phyloP scores from a whole-genome alignment of 2,797 vertebrate species.

The Phyllotis vaccarum region DNA sequence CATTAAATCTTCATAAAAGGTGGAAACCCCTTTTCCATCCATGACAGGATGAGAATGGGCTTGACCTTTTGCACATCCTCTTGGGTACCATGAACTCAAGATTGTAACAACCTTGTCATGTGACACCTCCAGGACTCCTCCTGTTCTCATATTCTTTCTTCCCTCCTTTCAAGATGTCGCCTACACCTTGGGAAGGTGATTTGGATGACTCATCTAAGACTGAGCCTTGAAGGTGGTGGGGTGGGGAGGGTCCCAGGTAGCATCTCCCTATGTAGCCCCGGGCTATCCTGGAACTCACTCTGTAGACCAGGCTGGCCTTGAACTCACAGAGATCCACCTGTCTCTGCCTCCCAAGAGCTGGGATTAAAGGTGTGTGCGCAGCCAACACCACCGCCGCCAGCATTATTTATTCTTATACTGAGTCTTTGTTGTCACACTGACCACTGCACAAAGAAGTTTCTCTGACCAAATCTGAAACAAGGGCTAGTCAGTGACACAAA shows the following conservation, averaged over 20 bases:
- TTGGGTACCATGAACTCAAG: no score
- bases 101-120: no score
- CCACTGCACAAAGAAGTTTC: background rate
- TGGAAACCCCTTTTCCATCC: no score
- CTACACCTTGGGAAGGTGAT: background rate
- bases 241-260: background rate
- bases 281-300: background rate
- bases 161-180: background rate
- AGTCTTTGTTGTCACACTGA: background rate
- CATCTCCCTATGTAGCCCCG: background rate
- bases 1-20: background rate
- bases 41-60: background rate
- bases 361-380: background rate
- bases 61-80: background rate
- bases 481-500: background rate
- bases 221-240: background rate
- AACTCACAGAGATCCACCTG: background rate
- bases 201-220: background rate
- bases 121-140: background rate
- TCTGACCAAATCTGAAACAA: background rate
- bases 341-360: background rate
- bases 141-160: background rate
- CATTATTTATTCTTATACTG: background rate
- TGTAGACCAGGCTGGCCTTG: background rate
- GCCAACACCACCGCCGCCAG: background rate